These are phyloP conservation scores for Bubalus kerabau DNA, from an alignment of 2,113 vertebrate genomes.

Conservation along the genomic window DNA sequence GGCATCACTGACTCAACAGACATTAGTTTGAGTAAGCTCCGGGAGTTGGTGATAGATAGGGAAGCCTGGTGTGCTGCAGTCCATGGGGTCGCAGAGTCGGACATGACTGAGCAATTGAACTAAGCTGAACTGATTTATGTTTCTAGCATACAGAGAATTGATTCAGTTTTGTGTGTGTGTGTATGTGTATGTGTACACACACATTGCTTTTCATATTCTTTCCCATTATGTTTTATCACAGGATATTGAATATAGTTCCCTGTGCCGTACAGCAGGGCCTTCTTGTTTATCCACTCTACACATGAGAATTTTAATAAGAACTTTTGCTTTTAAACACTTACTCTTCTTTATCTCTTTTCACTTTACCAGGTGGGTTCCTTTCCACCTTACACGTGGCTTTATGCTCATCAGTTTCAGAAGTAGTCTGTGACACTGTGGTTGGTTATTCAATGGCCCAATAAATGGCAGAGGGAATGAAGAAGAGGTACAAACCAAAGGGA, in stretches of 20 bases:
- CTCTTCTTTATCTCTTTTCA: not conserved
- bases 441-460: not conserved
- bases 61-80: not conserved
- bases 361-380: not conserved
- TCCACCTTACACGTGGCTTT: not conserved
- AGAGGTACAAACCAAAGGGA: not conserved
- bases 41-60: not conserved
- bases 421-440: not conserved
- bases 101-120: rapidly evolving
- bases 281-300: not conserved
- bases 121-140: not conserved
- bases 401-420: not conserved
- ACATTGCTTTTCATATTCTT: not conserved
- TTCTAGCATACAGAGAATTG: not conserved
- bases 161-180: not conserved
- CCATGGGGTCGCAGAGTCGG: not conserved
- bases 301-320: not conserved
- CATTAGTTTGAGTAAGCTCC: not conserved
- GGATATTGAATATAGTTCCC: not conserved
- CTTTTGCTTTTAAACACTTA: not conserved
- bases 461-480: not conserved
- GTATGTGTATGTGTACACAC: not conserved
- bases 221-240: not conserved
- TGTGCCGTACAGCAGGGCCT: not conserved
- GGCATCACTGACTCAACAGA: not conserved